A percentile compares a stretch with the other conserved stretches of the same genome.
These are phyloP conservation scores for Diabrotica balteata DNA, from an alignment of 2,888 invertebrate genomes.

Conservation along the genomic window DNA sequence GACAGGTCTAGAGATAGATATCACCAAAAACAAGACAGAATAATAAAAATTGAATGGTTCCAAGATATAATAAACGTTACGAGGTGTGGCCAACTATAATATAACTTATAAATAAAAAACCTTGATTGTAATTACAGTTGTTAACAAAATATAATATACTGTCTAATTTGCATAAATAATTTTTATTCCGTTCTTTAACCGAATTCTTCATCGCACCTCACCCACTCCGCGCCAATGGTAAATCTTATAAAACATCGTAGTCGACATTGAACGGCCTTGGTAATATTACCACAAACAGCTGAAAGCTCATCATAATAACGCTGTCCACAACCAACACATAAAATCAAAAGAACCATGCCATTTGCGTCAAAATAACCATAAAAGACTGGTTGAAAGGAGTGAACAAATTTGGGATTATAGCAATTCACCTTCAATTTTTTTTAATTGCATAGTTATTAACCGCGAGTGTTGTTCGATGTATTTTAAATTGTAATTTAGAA, in stretches of 20 bases:
- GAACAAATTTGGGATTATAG: constrained; percentile 14
- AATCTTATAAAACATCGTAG: neutral
- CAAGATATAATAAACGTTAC: too few relatives aligned
- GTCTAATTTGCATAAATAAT: too few relatives aligned
- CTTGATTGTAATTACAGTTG: too few relatives aligned
- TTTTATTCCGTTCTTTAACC: too few relatives aligned
- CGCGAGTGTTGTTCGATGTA: constrained; percentile 4
- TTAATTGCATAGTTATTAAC: constrained; percentile 13
- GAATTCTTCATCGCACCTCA: too few relatives aligned
- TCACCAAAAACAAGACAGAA: too few relatives aligned
- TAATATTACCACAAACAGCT: constrained; percentile 11
- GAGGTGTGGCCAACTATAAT: too few relatives aligned
- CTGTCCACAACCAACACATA: constrained; percentile 11
- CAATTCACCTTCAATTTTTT: constrained; percentile 8
- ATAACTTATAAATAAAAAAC: too few relatives aligned
- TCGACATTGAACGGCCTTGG: constrained; percentile 30
- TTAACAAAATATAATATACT: too few relatives aligned
- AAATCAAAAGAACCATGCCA: constrained; percentile 14
- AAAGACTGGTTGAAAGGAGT: constrained; percentile 10
- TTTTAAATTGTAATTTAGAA: neutral
- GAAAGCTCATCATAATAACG: constrained; percentile 15
- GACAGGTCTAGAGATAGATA: too few relatives aligned
- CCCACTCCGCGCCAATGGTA: constrained; percentile 1
- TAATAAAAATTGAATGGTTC: too few relatives aligned
- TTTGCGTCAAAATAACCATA: constrained; percentile 18